Evolutionary conservation across 2,113 vertebrate species (phyloP), one percentile per base, ranked within the genome.

Genomic region (Hippotragus niger): DNA sequence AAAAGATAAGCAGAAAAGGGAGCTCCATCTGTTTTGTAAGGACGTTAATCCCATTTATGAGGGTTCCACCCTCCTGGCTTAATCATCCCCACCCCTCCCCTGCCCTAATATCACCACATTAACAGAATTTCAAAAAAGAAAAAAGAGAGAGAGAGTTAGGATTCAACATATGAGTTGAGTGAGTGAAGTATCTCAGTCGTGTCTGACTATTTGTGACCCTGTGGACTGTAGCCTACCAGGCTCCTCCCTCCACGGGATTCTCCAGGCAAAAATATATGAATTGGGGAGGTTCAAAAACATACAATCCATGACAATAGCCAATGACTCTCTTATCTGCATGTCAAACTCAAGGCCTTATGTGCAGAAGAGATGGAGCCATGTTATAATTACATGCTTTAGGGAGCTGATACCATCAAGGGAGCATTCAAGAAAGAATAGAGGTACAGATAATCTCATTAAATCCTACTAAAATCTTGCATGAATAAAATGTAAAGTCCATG

Each of bases 201-300:
- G 29, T 62, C 29, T 0, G 0, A 62, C 60, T 62, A 31, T 62
- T 62, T 62, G 60, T 0, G 1, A 31, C 29, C 6, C 29, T 0
- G 4, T 15, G 60, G 60, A 62, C 29, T 60, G 13, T 60, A 60
- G 29, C 27, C 60, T 62, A 31, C 60, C 13, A 31, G 13, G 29
- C 29, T 31, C 6, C 60, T 62, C 60, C 29, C 13, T 62, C 60
- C 60, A 62, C 31, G 60, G 29, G 60, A 31, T 62, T 31, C 60
- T 62, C 60, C 29, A 15, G 29, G 29, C 60, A 62, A 62, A 31
- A 62, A 3, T 31, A n/a, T 43, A 78, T 2, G 33, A 53, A 33
- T 88, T 94, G 33, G 1, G 9, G 27, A 17, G n/a, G 8, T 43
- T 88, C 43, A 78, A 52, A 93, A 57, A 50, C 23, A 40, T 71